These are phyloP conservation scores for Drosophila sproati DNA, from an alignment of 1,140 invertebrate species.

Conservation along the genomic window DNA sequence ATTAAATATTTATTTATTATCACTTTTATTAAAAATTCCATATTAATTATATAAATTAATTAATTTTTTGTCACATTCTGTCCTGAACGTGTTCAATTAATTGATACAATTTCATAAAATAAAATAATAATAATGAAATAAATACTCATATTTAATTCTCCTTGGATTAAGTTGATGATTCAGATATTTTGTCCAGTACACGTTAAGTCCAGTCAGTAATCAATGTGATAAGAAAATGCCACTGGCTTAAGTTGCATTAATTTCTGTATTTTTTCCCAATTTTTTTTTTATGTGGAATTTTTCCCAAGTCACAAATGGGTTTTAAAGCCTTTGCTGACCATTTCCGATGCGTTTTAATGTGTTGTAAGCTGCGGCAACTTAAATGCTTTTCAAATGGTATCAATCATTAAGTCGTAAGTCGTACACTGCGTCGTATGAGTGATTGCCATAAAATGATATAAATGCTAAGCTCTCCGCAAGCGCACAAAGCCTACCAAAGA, in stretches of 20 bases:
- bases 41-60: no score
- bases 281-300: no score
- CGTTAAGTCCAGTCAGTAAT: not conserved
- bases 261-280: not conserved
- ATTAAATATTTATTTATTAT: no score
- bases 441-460: constrained; percentile 65
- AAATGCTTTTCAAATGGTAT: constrained; percentile 68
- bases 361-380: constrained; percentile 55
- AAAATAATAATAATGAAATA: no score
- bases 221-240: constrained; percentile 14
- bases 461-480: constrained; percentile 51
- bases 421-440: constrained; percentile 50
- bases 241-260: constrained; percentile 1
- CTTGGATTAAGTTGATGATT: no score
- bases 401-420: constrained; percentile 60
- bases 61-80: no score
- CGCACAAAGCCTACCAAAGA: constrained; percentile 25
- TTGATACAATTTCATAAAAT: no score
- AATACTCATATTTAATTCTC: no score
- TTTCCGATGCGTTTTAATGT: constrained; percentile 48
- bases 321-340: constrained; percentile 73
- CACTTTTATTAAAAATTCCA: no score
- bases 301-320: constrained; percentile 43
- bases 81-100: no score
- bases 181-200: no score